Evolutionary conservation across 2,888 invertebrate species (phyloP), one percentile per base, ranked within the genome.

Genomic region (Troides oblongomaculatus): DNA sequence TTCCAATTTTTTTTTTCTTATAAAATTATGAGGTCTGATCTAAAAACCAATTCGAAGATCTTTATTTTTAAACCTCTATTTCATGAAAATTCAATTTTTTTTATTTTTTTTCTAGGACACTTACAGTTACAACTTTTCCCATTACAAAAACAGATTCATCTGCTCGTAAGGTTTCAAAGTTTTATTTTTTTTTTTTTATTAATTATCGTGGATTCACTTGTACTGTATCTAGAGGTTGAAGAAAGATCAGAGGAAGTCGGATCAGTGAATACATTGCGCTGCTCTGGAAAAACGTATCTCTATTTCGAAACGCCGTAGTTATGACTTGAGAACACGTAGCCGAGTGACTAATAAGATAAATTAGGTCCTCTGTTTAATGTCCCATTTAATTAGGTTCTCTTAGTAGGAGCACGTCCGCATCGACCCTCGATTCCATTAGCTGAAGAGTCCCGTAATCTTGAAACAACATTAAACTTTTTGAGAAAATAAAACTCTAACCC

Each of bases 351-450:
- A 63, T 56, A 69, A 69, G 53, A 61, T 61, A 69, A 61, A 64
- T 60, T 36, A 69, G 64, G 56, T 62, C 61, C 43, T 57, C 62
- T 62, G 69, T 65, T 69, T 69, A 69, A 69, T 65, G 69, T 69
- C 57, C 69, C 69, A 61, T 69, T 69, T 69, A 69, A 69, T 69
- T 69, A 69, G 57, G 57, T 61, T 25, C 65, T 61, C 56, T 61
- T 61, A 57, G 61, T 64, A 60, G 64, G 60, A 62, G 69, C 69
- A 69, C 69, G 69, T 69, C 62, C 61, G 64, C 36, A 62, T 43
- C 50, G 61, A 62, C 62, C 69, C 64, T 56, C 69, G 64, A 69
- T 69, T 65, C 69, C 65, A 69, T 69, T 69, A 69, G 61, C 69
- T 61, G 62, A 56, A 61, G 64, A 64, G 62, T 57, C 30, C 62